A percentile compares a stretch with the other conserved stretches of the same genome.
Evolutionary conservation across 1,140 invertebrate species (phyloP).

Genomic region (Telenomus remus): DNA sequence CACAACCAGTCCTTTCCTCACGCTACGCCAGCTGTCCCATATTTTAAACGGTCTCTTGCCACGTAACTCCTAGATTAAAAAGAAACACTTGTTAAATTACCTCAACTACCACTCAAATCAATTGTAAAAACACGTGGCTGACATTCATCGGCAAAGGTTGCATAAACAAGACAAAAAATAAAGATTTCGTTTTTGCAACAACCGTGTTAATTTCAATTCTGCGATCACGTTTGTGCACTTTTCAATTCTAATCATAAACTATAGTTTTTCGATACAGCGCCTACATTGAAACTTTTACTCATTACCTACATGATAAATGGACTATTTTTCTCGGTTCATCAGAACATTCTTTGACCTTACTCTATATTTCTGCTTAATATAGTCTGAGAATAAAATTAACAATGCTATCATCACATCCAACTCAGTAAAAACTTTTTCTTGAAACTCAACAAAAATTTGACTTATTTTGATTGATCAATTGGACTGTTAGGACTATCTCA

Average conservation of each 20-base stretch:
- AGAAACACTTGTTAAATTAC: background rate
- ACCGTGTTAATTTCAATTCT: background rate
- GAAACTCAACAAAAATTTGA: too few relatives aligned
- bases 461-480: constrained; percentile 2
- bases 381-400: constrained; percentile 3
- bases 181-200: too few relatives aligned
- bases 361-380: constrained; percentile 8
- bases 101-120: background rate
- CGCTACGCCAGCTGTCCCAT: constrained; percentile 96
- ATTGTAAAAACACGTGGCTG: background rate
- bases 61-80: constrained; percentile 85
- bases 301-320: constrained; percentile 69
- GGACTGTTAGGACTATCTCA: constrained; percentile 53
- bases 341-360: constrained; percentile 64
- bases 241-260: constrained; percentile 6
- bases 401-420: too few relatives aligned
- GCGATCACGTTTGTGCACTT: background rate
- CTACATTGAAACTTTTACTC: constrained; percentile 18
- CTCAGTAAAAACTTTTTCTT: too few relatives aligned
- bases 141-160: too few relatives aligned
- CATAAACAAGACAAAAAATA: too few relatives aligned
- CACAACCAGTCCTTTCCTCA: constrained; percentile 94
- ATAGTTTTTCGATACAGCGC: constrained; percentile 11
- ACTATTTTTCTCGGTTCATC: constrained; percentile 65
- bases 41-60: constrained; percentile 97